phyloP scores from a whole-genome alignment of 1,140 invertebrate species.

The Drosophila tristis region DNA sequence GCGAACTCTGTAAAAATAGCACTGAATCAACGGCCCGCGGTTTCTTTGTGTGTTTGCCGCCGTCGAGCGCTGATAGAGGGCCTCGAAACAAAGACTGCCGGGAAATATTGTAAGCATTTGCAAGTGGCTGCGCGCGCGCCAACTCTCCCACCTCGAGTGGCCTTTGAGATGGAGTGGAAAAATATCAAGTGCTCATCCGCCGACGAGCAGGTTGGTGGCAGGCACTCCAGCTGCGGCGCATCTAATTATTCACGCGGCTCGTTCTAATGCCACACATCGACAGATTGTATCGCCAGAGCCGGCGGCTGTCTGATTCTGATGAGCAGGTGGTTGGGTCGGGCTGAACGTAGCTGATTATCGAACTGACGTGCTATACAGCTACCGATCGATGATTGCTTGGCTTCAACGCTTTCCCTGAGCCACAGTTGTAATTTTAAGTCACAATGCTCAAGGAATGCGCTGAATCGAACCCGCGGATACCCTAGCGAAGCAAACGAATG shows the following conservation, averaged over 20 bases:
- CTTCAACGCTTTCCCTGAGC: no score
- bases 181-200: constrained; percentile 51
- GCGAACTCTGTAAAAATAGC: constrained; percentile 1
- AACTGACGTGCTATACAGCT: no score
- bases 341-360: no score
- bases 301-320: neutral
- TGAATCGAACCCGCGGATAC: no score
- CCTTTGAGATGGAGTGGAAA: constrained; percentile 31
- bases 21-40: neutral
- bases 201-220: constrained; percentile 55
- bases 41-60: constrained; percentile 15
- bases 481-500: no score
- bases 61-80: neutral
- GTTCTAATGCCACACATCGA: constrained; percentile 44
- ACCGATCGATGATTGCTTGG: no score
- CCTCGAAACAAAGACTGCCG: neutral
- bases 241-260: constrained; percentile 53
- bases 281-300: constrained; percentile 13
- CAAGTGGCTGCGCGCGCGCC: constrained; percentile 33
- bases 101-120: constrained; percentile 29
- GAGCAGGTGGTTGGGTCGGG: no score
- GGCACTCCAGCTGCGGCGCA: constrained; percentile 23
- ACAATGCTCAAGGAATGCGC: no score
- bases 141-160: constrained; percentile 43
- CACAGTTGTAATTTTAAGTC: no score